Base-by-base conservation (phyloP, 2,113 vertebrate species). In the Notiomystis cincta region DNA sequence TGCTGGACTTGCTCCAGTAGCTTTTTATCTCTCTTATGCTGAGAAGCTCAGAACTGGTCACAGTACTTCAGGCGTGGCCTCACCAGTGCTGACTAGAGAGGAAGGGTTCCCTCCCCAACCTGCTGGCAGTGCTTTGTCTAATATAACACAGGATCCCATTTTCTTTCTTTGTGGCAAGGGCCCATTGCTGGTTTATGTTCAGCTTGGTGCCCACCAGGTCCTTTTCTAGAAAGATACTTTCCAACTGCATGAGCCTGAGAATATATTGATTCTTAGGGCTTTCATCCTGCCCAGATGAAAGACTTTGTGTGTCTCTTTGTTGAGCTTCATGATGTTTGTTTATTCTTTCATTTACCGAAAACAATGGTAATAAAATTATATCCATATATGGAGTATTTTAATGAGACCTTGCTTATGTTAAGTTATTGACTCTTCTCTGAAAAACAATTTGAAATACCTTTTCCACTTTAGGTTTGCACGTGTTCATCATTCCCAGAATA, bases 21-120 rank as follows among this genome's bases (percentile, higher is more conserved):
- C 5, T 72, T 62, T 13, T 2, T 38, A 5, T 30, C 16, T 71
- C 5, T 79, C 18, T 61, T 35, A 4, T 38, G 7, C 10, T 50
- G 22, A 38, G 28, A 44, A 69, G 24, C 13, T 19, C 42, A 58
- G 53, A 62, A 51, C 23, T 38, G 4, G 5, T 28, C 10, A 9
- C 9, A 24, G 31, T 14, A 76, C 13, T 83, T 27, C 38, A 69
- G 9, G 3, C 37, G 23, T 54, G 23, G 13, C 37, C 20, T 75
- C 15, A 44, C 11, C 28, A 66, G 8, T 30, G 21, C 23, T 64
- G 50, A 30, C 9, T 10, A n/a, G 17, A 54, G 25, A n/a, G 27
- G 14, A 82, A 10, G 4, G 11, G 45, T 42, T 17, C 22, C 5
- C 7, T 47, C 18, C 7, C 19, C 4, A 27, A 0, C 3, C 25